Evolutionary conservation across 2,888 invertebrate genomes (phyloP), one percentile per base, ranked within the genome.

Genomic region (Leptinotarsa juncta): DNA sequence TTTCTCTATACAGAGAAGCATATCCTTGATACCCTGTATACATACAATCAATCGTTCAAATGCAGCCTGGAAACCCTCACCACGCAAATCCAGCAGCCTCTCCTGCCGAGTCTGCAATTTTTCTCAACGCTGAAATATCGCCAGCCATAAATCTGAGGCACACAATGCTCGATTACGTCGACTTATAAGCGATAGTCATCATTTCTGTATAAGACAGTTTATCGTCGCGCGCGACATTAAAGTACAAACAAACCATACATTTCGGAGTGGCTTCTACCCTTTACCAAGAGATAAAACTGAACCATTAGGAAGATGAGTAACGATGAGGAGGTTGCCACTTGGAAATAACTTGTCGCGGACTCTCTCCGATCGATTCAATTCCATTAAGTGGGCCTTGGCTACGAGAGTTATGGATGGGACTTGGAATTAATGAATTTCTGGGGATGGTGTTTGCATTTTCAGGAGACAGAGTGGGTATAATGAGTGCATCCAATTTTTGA

Each of bases 211-310:
- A 57, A 57, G 57, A 57, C 23, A 57, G 57, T 57, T 57, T 57
- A 57, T 57, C 57, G 57, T 23, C 23, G 23, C 0, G 57, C 23
- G 57, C 57, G 57, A 57, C 57, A 57, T 23, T 57, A 4, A 57
- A 57, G 57, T 57, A 57, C 57, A 57, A 57, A 57, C 57, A 57
- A 57, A 57, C 57, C 57, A 57, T 57, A 57, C 4, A 57, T 57
- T 53, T 1, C 57, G 4, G 23, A 23, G 23, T 57, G 57, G 23
- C 57, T 57, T 57, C 16, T 23, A 57, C 57, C 57, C 57, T 57
- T 57, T 57, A 14, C 57, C 23, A 1, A 42, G 26, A 57, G 57
- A 57, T 57, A 57, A 57, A 57, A 57, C 57, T 57, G 23, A 4
- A 2, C 23, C 20, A 57, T 23, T 23, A 57, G 57, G 57, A 20